Evolutionary conservation across 2,888 invertebrate genomes (phyloP), one percentile per base, ranked within the genome.

Genomic region (Trichopoda pennipes): DNA sequence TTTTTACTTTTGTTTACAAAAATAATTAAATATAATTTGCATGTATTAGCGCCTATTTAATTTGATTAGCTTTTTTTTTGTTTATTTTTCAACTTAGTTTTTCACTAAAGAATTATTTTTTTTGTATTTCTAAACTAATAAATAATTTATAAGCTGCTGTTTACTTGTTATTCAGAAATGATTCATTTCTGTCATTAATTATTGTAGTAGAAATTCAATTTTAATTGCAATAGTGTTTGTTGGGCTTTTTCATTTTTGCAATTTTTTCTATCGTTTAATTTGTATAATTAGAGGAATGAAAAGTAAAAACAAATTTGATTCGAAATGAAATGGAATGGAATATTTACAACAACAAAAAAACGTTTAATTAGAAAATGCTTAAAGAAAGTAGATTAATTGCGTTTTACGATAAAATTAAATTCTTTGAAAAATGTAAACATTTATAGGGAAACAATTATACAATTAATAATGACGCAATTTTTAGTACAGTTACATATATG

Each of bases 21-120:
- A 55, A 60, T 87, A 86, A 87, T 87, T 87, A 83, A 86, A 85
- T 83, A 82, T 85, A 87, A 87, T 87, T 87, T 86, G 85, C 87
- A 87, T 87, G 85, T 84, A 87, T 87, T 87, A 87, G 85, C 84
- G 85, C 80, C 82, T 79, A 51, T n/a, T 61, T 75, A 79, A 82
- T 72, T n/a, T 32, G 60, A 79, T 68, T 72, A 75, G 6, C 21
- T n/a, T 10, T 56, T 47, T 47, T 28, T 28, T 28, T 3, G 1
- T 1, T 38, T 38, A 12, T 60, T 60, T 53, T 64, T 51, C 61
- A 2, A 2, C 12, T 12, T 6, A 42, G 53, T 53, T 64, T 60
- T 61, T 69, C 32, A 58, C 35, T 12, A 75, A 69, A 63, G 55
- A 61, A 63, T 77, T 70, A 63, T 77, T 64, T 55, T 12, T 35